Evolutionary conservation across 1,140 invertebrate genomes (phyloP).

Genomic region (Rhopalosiphum maidis): DNA sequence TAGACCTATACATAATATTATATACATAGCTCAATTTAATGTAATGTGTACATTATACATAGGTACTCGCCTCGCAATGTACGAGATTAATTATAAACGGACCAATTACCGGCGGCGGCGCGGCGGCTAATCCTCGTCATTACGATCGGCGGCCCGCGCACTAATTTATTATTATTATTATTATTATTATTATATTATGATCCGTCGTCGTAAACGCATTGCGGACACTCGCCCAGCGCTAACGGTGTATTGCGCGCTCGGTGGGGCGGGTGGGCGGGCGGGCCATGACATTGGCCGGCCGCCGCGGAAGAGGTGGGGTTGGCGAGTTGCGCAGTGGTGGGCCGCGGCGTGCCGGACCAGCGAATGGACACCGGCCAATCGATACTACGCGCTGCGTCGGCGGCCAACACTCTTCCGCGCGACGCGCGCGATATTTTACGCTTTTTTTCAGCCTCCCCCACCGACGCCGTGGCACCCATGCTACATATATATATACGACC

Average conservation of each 20-base stretch:
- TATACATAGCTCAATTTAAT: not conserved
- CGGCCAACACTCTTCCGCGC: slow-evolving; percentile 15
- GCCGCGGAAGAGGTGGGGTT: not conserved
- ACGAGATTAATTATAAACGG: not conserved
- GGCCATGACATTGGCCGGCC: slow-evolving; percentile 14
- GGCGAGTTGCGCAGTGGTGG: slow-evolving; percentile 44
- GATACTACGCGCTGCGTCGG: slow-evolving; percentile 24
- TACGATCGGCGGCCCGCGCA: not conserved
- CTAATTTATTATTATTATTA: not conserved
- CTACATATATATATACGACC: not conserved
- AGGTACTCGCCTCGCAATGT: not conserved
- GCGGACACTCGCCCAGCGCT: not conserved
- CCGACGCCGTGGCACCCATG: too few species aligned
- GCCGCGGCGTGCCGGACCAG: slow-evolving; percentile 39
- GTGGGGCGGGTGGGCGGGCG: not conserved
- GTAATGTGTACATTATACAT: not conserved
- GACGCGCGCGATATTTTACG: slow-evolving; percentile 29
- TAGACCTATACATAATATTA: not conserved
- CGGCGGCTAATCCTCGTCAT: not conserved
- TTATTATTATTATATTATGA: too few species aligned
- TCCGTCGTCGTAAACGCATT: not conserved
- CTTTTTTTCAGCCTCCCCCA: not conserved
- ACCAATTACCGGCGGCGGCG: not conserved
- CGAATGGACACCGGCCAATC: slow-evolving; percentile 57
- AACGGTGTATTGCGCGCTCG: not conserved